Evolutionary conservation across 2,888 invertebrate genomes (phyloP).

Genomic region (Clitarchus hookeri): DNA sequence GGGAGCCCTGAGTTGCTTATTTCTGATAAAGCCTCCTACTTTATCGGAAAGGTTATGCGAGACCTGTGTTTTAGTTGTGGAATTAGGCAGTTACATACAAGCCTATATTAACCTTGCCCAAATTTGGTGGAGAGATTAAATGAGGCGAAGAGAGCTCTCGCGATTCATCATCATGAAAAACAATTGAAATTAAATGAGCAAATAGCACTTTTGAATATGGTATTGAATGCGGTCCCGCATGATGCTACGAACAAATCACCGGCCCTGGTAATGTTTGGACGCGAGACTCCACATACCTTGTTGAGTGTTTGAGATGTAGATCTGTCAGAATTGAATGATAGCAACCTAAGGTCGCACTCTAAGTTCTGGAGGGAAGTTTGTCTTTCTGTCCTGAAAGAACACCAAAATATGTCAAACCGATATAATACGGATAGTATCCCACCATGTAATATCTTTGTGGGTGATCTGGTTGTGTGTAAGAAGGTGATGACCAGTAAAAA

Average conservation of each 20-base stretch:
- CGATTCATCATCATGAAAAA: neutral
- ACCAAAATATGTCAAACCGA: neutral
- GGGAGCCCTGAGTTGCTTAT: neutral
- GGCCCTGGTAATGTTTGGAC: too few species aligned
- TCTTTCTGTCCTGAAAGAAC: neutral
- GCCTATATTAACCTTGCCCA: neutral
- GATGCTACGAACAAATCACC: neutral
- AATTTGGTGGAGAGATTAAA: neutral
- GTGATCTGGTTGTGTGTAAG: neutral
- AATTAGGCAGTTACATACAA: neutral
- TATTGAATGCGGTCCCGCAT: neutral
- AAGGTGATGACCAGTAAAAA: neutral
- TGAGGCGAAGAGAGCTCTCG: neutral
- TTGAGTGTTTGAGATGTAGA: neutral
- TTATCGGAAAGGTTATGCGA: neutral
- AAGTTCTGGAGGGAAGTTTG: neutral
- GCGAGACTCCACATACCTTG: neutral
- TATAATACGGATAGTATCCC: too few species aligned
- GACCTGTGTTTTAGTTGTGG: neutral
- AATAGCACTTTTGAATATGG: neutral
- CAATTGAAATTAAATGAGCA: neutral
- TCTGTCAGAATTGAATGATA: neutral
- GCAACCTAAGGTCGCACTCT: neutral
- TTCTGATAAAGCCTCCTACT: neutral
- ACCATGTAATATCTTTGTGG: neutral